Base-by-base conservation (phyloP, 2,888 invertebrate species). In the Ptilodon capucinus region DNA sequence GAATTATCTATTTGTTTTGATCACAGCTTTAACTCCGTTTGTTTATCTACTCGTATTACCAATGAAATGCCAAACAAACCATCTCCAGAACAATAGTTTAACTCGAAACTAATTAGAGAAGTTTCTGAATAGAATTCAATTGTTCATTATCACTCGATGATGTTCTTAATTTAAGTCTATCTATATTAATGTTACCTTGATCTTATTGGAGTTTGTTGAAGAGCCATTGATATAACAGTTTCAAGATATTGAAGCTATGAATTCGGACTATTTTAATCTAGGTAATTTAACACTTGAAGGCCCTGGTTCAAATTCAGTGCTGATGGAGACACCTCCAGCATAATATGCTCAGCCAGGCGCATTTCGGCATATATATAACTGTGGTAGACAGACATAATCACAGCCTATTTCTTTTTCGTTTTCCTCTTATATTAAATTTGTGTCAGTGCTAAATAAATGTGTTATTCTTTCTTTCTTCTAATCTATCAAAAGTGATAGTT, bases 51-150 rank as follows among this genome's bases (percentile, higher is more conserved):
- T n/a, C n/a, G 3, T 34, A 16, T 34, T 34, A 8, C 49, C 30
- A 44, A 49, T 46, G 52, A 46, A 54, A 58, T 57, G 45, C 47
- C 59, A 48, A 61, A 58, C 52, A 58, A 67, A 61, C 53, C 47
- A 51, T 28, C 30, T 40, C 42, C 42, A 44, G 40, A 63, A 65
- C 63, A 59, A 53, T 55, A 50, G 58, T 43, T 38, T 16, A 2
- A n/a, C 30, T 50, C 56, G 51, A 54, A 48, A 65, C 56, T 66
- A 71, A 74, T 71, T 64, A 64, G 60, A 60, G 72, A 67, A 71
- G 64, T 74, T 74, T 64, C 32, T 54, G 40, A 28, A 53, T 56
- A 44, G 49, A 42, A 44, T 50, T 44, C 19, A 59, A 47, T 61
- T 49, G 47, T 57, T 51, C 40, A 41, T 54, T 54, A 54, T 48